These are phyloP conservation scores for Muschampia plurimacula DNA, from an alignment of 2,888 invertebrate species.

Conservation along the genomic window DNA sequence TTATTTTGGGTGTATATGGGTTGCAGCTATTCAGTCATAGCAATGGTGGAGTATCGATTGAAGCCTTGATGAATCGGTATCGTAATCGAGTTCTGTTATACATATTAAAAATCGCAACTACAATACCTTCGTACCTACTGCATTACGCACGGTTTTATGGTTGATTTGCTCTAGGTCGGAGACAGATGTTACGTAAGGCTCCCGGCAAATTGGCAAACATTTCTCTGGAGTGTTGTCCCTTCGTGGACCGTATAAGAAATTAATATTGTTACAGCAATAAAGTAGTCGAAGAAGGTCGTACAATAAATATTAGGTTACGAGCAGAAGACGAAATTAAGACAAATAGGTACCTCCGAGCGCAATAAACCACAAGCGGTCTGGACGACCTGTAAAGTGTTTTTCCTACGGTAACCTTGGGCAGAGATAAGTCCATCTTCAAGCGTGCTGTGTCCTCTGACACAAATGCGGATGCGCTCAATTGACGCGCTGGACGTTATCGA, in stretches of 20 bases:
- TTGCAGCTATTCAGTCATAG: slow-evolving; percentile 70
- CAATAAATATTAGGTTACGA: slow-evolving; percentile 3
- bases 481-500: slow-evolving; percentile 76
- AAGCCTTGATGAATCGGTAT: slow-evolving; percentile 49
- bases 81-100: slow-evolving; percentile 24
- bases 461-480: slow-evolving; percentile 85
- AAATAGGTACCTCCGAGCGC: not conserved
- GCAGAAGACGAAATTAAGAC: not conserved
- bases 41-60: slow-evolving; percentile 59
- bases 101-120: slow-evolving; percentile 19
- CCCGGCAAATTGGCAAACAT: slow-evolving; percentile 31
- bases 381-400: slow-evolving; percentile 35
- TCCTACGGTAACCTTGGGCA: slow-evolving; percentile 69
- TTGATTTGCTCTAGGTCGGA: slow-evolving; percentile 18
- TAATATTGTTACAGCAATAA: slow-evolving; percentile 4
- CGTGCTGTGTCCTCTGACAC: slow-evolving; percentile 80
- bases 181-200: slow-evolving; percentile 34
- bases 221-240: slow-evolving; percentile 17
- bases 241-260: slow-evolving; percentile 6
- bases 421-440: slow-evolving; percentile 77
- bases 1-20: no score
- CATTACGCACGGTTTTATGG: slow-evolving; percentile 22
- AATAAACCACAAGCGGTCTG: slow-evolving; percentile 18
- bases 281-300: not conserved
- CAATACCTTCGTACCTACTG: not conserved